Conservation (phyloP, 2,797 vertebrate genomes). For the Siniperca undulata region DNA sequence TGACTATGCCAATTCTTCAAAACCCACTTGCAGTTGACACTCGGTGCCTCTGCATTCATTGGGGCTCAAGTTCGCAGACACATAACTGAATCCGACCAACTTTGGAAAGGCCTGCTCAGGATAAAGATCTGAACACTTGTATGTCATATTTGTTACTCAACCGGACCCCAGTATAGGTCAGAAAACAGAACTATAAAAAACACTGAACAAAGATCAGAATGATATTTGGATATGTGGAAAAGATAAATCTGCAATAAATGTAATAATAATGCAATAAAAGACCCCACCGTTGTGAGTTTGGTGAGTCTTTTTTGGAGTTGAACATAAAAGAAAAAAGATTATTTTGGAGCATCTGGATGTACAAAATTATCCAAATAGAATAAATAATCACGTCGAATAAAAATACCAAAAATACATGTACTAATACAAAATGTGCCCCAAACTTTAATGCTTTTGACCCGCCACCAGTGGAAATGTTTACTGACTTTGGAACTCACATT, state of each 20-base stretch:
- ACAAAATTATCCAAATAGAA: background rate
- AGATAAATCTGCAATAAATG: background rate
- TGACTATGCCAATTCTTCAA: constrained; percentile 87
- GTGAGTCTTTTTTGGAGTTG: background rate
- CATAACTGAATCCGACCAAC: constrained; percentile 71
- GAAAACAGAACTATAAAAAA: constrained; percentile 19
- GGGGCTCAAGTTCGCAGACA: constrained; percentile 72
- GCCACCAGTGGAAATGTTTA: background rate
- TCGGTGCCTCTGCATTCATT: constrained; percentile 77
- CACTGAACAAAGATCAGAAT: constrained; percentile 5
- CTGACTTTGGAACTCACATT: background rate
- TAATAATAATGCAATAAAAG: too few relatives aligned
- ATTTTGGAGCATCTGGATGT: background rate
- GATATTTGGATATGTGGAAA: constrained; percentile 2
- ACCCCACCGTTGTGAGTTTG: background rate
- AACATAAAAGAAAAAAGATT: background rate
- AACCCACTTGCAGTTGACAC: constrained; percentile 84
- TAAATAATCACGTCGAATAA: background rate
- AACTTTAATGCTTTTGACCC: background rate
- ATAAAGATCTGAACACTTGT: constrained; percentile 58
- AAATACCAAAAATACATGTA: background rate
- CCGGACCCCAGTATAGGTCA: constrained; percentile 19
- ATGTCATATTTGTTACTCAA: constrained; percentile 64
- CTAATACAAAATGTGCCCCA: background rate
- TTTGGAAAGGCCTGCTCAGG: constrained; percentile 58